Conservation (phyloP, 2,797 vertebrate genomes). For the Protonibea diacanthus region DNA sequence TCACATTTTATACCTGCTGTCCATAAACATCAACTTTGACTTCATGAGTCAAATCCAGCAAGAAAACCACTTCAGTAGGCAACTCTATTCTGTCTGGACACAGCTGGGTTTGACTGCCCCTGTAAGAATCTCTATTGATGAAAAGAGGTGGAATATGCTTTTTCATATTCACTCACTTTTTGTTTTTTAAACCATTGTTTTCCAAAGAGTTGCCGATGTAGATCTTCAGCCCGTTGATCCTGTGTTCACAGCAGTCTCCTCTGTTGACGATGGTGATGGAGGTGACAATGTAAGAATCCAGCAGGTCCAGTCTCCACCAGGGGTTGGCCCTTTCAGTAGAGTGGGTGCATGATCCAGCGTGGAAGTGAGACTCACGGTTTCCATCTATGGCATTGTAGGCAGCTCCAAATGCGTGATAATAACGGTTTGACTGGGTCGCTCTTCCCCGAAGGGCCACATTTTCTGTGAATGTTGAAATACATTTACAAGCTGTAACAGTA, state of each 20-base stretch:
- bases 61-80: no score
- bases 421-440: constrained; percentile 30
- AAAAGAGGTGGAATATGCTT: no score
- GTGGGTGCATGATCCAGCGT: not conserved
- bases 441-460: constrained; percentile 65
- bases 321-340: not conserved
- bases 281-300: constrained; percentile 60
- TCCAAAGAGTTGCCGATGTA: constrained; percentile 26
- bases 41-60: no score
- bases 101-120: no score
- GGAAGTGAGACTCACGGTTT: no score
- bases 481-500: no score
- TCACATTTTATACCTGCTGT: not conserved
- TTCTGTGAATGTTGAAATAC: constrained; percentile 19
- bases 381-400: no score
- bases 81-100: no score
- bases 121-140: no score
- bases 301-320: constrained; percentile 15
- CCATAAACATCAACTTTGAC: no score
- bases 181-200: not conserved
- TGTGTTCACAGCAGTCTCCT: constrained; percentile 33
- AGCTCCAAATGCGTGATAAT: rapidly evolving
- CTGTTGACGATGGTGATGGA: constrained; percentile 69
- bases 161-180: not conserved
- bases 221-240: constrained; percentile 57